These are phyloP conservation scores for Bovichtus variegatus DNA, from an alignment of 2,797 vertebrate genomes.

Conservation along the genomic window DNA sequence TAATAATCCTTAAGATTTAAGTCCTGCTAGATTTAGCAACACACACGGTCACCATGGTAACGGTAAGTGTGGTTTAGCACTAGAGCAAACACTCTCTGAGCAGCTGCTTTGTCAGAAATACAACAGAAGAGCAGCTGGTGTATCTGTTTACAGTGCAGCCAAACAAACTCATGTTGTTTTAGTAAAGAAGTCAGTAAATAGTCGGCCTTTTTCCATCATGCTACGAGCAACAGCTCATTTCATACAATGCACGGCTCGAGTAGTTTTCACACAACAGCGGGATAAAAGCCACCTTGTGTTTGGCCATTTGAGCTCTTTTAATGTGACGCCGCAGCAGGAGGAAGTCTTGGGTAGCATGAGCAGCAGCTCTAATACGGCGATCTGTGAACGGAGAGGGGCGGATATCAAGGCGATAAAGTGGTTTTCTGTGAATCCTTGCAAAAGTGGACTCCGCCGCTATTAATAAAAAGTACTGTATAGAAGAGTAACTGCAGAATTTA, in stretches of 20 bases:
- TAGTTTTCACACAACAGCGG: background rate
- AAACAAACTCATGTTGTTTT: conserved; percentile 10
- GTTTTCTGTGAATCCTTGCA: background rate
- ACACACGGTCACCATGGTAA: background rate
- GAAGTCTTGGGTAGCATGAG: background rate
- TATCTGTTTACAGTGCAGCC: background rate
- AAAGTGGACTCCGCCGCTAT: background rate
- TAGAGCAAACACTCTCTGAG: background rate
- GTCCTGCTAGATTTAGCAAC: background rate
- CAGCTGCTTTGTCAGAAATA: conserved; percentile 7
- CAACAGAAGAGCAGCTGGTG: conserved; percentile 13
- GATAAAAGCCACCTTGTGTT: background rate
- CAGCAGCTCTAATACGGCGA: background rate
- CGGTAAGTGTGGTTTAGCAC: background rate
- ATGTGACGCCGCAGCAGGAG: background rate
- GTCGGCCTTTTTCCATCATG: background rate
- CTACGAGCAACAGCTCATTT: background rate
- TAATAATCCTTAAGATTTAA: background rate
- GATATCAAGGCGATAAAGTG: background rate
- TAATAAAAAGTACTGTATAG: background rate
- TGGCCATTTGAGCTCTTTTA: background rate
- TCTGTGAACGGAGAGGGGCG: background rate
- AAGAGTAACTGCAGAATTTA: background rate
- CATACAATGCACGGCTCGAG: background rate
- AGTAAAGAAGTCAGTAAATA: conserved; percentile 1